Evolutionary conservation across 1,140 invertebrate species (phyloP).

Genomic region (Habropoda laboriosa): DNA sequence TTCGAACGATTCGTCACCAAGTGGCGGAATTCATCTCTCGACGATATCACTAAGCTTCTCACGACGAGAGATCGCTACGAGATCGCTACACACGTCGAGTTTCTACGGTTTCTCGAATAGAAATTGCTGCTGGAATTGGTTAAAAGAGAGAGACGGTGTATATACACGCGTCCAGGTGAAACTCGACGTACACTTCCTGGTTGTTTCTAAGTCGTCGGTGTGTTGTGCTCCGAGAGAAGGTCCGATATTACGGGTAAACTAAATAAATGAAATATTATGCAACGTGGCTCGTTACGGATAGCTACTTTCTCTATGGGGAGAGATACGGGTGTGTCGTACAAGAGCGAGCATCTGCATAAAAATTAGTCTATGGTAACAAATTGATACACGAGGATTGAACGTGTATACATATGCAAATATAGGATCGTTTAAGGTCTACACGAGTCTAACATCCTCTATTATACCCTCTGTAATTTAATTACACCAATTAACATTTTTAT

Average conservation of each 20-base stretch:
- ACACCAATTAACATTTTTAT: too few relatives aligned
- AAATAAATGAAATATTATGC: constrained; percentile 6
- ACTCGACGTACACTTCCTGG: not conserved
- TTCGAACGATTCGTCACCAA: not conserved
- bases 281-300: not conserved
- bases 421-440: not conserved
- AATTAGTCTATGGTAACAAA: too few relatives aligned
- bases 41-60: too few relatives aligned
- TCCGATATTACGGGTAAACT: not conserved
- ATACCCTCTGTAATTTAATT: too few relatives aligned
- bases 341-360: not conserved
- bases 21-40: constrained; percentile 16
- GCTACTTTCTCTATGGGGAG: not conserved
- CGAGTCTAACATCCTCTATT: too few relatives aligned
- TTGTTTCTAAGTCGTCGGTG: not conserved
- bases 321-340: not conserved
- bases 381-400: too few relatives aligned
- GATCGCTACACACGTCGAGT: not conserved
- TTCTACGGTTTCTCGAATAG: constrained; percentile 42
- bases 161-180: not conserved
- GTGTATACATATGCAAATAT: not conserved
- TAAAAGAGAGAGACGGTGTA: not conserved
- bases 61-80: too few relatives aligned
- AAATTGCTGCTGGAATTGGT: constrained; percentile 15
- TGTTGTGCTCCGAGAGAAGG: not conserved